Base-by-base conservation (phyloP, 2,888 invertebrate species). In the Caenorhabditis sulstoni region DNA sequence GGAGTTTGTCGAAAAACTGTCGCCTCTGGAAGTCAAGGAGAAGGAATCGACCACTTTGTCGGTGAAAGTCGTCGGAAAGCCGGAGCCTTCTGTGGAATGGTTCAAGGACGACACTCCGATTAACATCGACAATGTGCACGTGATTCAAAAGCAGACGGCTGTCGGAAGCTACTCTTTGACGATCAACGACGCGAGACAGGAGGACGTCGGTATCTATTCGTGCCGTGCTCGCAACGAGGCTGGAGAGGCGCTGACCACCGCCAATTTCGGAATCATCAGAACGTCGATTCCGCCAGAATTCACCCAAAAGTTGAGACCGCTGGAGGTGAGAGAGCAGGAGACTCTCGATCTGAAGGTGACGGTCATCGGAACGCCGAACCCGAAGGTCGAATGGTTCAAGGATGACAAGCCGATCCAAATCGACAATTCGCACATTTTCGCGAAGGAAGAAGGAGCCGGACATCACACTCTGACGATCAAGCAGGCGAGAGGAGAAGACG, bases 371-470 rank as follows among this genome's bases (percentile, higher is more conserved):
- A 64, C 62, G 20, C 84, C 84, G 16, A 61, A 65, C 58, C 94
- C 78, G 94, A 94, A 95, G 81, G 94, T 98, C 82, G 95, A 95
- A 91, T 97, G 96, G 96, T 95, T 94, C 91, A 95, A 96, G 91
- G 97, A 98, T 91, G 83, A 79, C 16, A 52, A 78, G 9, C 85
- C 86, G 3, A 70, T 90, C 41, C 44, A 81, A 3, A 73, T 86
- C 22, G 89, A 89, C 55, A 82, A 96, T 95, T 67, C 50, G 3
- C 85, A 86, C 64, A 22, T 88, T 7, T 68, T 86, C 9, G 75
- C 73, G 0, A 81, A 82, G 62, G 66, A 81, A n/a, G 79, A 82
- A 12, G 78, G 79, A 0, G 95, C 95, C 89, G 95, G 95, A 52
- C 77, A 77, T 75, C 77, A 77, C 44, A 76, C 75, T 9, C 75